phyloP scores from a whole-genome alignment of 2,797 vertebrate species.

The Neoniphon sammara region DNA sequence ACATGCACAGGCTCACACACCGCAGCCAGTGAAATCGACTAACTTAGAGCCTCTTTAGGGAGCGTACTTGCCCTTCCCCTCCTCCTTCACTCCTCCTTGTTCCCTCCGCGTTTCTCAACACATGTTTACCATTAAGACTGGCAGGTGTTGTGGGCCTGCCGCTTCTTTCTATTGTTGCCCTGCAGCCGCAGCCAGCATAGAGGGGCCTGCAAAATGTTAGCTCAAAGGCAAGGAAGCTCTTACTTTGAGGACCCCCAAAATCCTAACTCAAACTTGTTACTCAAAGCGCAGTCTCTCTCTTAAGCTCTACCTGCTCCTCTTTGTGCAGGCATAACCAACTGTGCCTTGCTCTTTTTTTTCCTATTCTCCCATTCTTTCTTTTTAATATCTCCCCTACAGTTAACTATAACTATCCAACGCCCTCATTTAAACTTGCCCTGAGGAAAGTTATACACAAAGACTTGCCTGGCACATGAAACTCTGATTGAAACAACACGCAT shows the following conservation, averaged over 20 bases:
- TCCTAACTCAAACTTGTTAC: slow-evolving; percentile 26
- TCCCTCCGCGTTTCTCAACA: slow-evolving; percentile 64
- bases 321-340: slow-evolving; percentile 1
- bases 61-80: slow-evolving; percentile 42
- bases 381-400: slow-evolving; percentile 9
- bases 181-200: slow-evolving; percentile 60
- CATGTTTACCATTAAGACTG: slow-evolving; percentile 83
- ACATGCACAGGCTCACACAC: slow-evolving; percentile 1
- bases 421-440: slow-evolving; percentile 9
- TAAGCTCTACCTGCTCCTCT: slow-evolving; percentile 8
- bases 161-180: slow-evolving; percentile 74
- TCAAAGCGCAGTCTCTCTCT: slow-evolving; percentile 9
- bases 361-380: background rate
- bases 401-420: slow-evolving; percentile 9
- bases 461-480: slow-evolving; percentile 4
- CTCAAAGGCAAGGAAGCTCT: slow-evolving; percentile 49
- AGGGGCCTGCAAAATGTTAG: slow-evolving; percentile 59
- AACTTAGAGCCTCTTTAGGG: slow-evolving; percentile 43
- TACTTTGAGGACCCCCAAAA: slow-evolving; percentile 25
- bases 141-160: slow-evolving; percentile 80
- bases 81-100: slow-evolving; percentile 39
- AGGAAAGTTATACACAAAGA: slow-evolving; percentile 8
- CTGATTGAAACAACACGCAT: slow-evolving; percentile 7
- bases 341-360: slow-evolving; percentile 16
- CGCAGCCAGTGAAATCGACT: slow-evolving; percentile 30